Evolutionary conservation across 2,888 invertebrate genomes (phyloP).

Genomic region (Polyommatus icarus): DNA sequence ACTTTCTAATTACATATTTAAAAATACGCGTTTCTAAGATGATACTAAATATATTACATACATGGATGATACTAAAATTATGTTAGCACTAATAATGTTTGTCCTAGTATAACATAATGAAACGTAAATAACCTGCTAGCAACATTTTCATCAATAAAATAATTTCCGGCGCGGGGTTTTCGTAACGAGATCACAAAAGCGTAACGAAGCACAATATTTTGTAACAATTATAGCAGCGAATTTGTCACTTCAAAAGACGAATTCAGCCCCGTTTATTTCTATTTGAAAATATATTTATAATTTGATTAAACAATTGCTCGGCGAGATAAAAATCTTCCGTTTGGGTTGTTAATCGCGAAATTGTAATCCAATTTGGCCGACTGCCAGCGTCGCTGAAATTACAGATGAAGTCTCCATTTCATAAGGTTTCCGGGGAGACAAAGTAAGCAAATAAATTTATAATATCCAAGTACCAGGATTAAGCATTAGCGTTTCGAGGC

Average conservation of each 20-base stretch:
- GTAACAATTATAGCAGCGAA: slow-evolving; percentile 1
- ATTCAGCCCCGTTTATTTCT: slow-evolving; percentile 16
- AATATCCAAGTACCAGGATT: slow-evolving; percentile 31
- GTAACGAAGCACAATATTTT: slow-evolving; percentile 5
- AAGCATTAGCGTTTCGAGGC: slow-evolving; percentile 30
- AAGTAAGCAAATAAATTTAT: slow-evolving; percentile 34
- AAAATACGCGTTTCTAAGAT: too few species aligned
- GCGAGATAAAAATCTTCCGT: slow-evolving; percentile 31
- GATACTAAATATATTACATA: too few species aligned
- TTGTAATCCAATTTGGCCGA: slow-evolving; percentile 68
- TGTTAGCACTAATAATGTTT: not conserved
- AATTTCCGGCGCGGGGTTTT: not conserved
- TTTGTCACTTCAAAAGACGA: slow-evolving; percentile 16
- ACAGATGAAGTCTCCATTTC: slow-evolving; percentile 41
- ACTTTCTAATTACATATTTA: too few species aligned
- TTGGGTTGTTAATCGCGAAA: slow-evolving; percentile 56
- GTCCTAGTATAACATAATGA: not conserved
- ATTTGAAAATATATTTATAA: slow-evolving; percentile 24
- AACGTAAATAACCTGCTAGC: not conserved
- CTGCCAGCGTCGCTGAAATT: slow-evolving; percentile 59
- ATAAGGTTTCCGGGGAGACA: slow-evolving; percentile 34
- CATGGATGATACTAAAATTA: not conserved
- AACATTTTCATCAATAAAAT: slow-evolving; percentile 7
- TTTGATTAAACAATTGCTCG: slow-evolving; percentile 26
- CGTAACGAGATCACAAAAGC: slow-evolving; percentile 3